A percentile compares a stretch with the other conserved stretches of the same genome.
These are phyloP conservation scores for Cactoblastis cactorum DNA, from an alignment of 2,888 invertebrate species.

Conservation along the genomic window DNA sequence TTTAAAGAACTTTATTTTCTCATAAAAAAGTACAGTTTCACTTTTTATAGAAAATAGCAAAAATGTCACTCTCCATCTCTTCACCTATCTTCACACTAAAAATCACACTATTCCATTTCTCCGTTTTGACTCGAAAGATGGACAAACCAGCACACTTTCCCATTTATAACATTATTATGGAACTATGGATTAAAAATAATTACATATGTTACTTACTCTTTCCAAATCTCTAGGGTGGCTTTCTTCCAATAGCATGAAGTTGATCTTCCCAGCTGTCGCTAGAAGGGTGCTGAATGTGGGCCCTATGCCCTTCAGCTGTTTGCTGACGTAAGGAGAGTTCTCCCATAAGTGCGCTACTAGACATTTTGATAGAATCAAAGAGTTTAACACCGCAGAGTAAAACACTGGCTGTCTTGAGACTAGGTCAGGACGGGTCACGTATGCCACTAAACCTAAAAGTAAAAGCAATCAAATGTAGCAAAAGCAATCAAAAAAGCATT, in stretches of 20 bases:
- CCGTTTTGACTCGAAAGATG: too few species aligned
- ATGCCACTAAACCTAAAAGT: slow-evolving; percentile 78
- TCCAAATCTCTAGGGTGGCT: slow-evolving; percentile 87
- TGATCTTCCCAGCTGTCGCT: slow-evolving; percentile 82
- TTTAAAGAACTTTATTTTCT: too few species aligned
- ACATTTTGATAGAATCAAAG: slow-evolving; percentile 83
- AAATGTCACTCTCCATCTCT: too few species aligned
- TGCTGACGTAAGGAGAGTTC: slow-evolving; percentile 82
- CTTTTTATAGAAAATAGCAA: too few species aligned
- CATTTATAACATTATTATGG: too few species aligned
- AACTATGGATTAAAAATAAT: not conserved
- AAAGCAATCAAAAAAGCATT: not conserved
- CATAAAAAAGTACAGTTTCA: too few species aligned
- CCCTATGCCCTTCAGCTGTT: slow-evolving; percentile 86
- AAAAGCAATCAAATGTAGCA: not conserved
- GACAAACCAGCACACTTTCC: too few species aligned
- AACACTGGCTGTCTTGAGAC: slow-evolving; percentile 44
- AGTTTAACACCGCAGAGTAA: slow-evolving; percentile 78
- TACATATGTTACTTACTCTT: slow-evolving; percentile 61
- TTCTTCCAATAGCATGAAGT: slow-evolving; percentile 81
- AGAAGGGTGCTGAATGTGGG: slow-evolving; percentile 81
- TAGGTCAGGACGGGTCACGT: slow-evolving; percentile 63
- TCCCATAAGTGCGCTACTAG: slow-evolving; percentile 86
- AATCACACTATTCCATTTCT: too few species aligned
- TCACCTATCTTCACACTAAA: too few species aligned